Evolutionary conservation across 1,140 invertebrate genomes (phyloP), one percentile per base, ranked within the genome.

Genomic region (Daktulosphaira vitifoliae): DNA sequence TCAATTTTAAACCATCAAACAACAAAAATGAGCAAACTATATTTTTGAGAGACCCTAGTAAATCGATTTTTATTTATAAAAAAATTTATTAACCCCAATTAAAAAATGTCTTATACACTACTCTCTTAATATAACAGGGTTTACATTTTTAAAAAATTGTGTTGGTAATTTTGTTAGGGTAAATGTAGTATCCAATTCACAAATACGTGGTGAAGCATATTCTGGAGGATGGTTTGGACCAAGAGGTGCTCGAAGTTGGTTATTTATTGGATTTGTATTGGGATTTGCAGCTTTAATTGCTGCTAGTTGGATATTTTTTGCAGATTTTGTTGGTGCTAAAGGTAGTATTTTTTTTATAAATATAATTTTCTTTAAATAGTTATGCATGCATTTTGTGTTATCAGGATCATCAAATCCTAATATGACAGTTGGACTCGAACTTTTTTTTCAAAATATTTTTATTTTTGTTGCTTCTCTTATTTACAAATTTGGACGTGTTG

Each of bases 241-340:
- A 2, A 82, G 88, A 74, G 92, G 92, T 50, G 90, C 93, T 15
- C 81, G 90, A 66, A 81, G 92, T n/a, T 98, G 95, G 93, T 78
- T 99, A 0, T 96, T 99, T 73, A 76, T 96, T 50, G 96, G 95
- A 4, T 97, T 99, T 78, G 85, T 98, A 1, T 82, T 98, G 70
- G 92, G 92, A 59, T 99, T 99, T 78, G 90, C 90, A 1, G 85
- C 93, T 3, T 83, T 98, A 9, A 96, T 98, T 73, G 94, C 92
- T 22, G 85, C 94, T 11, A 87, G 89, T 71, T 97, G 94, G 94
- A 92, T 99, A 68, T 81, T 98, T 65, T 95, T 98, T 79, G 88
- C 83, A 38, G 81, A 86, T 70, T 89, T 84, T 73, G 79, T 85
- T 33, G 78, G 39, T 29, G 23, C 49, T 26, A 65, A 65, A 65